Base-by-base conservation (phyloP, 2,888 invertebrate genomes). In the Orthosia incerta region DNA sequence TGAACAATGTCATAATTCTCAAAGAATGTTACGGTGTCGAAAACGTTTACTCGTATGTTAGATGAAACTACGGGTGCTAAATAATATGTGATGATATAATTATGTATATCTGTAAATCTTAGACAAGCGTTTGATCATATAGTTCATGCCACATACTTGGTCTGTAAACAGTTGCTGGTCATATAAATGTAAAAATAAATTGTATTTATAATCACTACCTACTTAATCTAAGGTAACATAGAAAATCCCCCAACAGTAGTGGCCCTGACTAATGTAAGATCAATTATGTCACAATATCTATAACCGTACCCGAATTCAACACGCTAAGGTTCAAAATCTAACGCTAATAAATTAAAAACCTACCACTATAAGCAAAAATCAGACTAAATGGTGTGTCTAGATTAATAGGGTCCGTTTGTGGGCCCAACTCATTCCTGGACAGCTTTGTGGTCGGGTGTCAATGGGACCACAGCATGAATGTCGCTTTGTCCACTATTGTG, bases 391-490 rank as follows among this genome's bases (percentile, higher is more conserved):
- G 60, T 20, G 15, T 57, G 26, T 39, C 20, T 66, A 64, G 26
- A 64, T 79, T 75, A 67, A 79, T 64, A 64, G 53, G 61, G 53
- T 61, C 50, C 51, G 53, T 79, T 74, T 79, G 70, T 84, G 66
- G 76, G 76, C 23, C 26, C 31, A 20, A 63, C 57, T 57, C 57
- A 56, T 31, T 70, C 72, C 15, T 55, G 63, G 65, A 76, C 55
- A 68, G 70, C 51, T 76, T 71, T 74, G 71, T 69, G 80, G 82
- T 76, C 12, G 39, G 12, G 39, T 71, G 69, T 74, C 73, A 81
- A 62, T 66, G n/a, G 55, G n/a, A 72, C 62, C 70, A 76, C 70
- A 70, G 23, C 31, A 73, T 68, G 15, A 74, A 71, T 64, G 71
- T 79, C 71, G 51, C 26, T 69, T 46, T 71, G 62, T 65, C 15